Conservation (phyloP, 2,797 vertebrate genomes). For the Poecilia picta region DNA sequence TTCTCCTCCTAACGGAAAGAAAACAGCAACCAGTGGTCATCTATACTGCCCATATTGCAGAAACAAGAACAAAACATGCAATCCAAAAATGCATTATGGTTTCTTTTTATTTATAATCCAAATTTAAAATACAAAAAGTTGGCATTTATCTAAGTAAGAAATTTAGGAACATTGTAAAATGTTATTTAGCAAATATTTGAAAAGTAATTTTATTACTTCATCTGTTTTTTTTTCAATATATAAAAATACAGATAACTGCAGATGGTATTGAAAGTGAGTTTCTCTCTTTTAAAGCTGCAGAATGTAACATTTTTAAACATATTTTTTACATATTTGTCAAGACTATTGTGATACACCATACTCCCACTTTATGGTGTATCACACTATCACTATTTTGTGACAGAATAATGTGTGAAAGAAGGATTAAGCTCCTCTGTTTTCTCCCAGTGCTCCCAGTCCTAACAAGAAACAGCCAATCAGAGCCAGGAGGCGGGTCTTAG, state of each 20-base stretch:
- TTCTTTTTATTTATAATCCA: not conserved
- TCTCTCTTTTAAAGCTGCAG: not conserved
- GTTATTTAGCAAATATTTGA: not conserved
- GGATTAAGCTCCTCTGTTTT: too few relatives aligned
- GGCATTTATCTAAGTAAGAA: not conserved
- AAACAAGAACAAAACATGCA: not conserved
- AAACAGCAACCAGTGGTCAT: not conserved
- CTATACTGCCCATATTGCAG: not conserved
- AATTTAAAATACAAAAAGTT: not conserved
- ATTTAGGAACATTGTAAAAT: not conserved
- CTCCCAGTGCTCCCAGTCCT: too few relatives aligned
- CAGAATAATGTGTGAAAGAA: too few relatives aligned
- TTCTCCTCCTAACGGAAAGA: conserved; percentile 88
- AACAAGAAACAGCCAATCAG: too few relatives aligned
- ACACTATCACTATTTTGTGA: too few relatives aligned
- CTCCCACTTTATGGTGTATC: too few relatives aligned
- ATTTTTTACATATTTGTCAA: too few relatives aligned
- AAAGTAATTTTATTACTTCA: not conserved
- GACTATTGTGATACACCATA: too few relatives aligned
- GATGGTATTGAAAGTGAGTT: not conserved
- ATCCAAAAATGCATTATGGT: not conserved
- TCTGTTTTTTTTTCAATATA: too few relatives aligned
- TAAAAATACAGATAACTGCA: too few relatives aligned
- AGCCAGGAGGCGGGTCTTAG: too few relatives aligned
- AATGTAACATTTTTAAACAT: too few relatives aligned